These are phyloP conservation scores for Sylvilagus bachmani DNA, from an alignment of 2,113 vertebrate species.

Conservation along the genomic window DNA sequence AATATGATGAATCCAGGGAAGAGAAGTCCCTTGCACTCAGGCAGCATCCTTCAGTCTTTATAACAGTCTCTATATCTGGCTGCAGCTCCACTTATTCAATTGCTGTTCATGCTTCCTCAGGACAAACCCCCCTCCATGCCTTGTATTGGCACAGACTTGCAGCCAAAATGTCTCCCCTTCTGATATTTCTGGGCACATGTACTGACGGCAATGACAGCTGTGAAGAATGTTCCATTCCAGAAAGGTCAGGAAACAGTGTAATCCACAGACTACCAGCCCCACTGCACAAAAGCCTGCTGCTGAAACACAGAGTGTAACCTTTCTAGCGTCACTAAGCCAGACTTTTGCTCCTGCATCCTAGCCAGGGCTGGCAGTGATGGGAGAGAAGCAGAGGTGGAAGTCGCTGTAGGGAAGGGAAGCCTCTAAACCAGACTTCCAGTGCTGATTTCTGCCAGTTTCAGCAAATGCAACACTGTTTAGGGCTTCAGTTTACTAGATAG, in stretches of 20 bases:
- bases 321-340: conserved; percentile 80
- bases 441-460: neutral
- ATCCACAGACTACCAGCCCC: conserved; percentile 82
- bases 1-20: too few species aligned
- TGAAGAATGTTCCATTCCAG: conserved; percentile 85
- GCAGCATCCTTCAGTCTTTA: conserved; percentile 9
- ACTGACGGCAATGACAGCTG: conserved; percentile 85
- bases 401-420: neutral
- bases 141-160: conserved; percentile 68
- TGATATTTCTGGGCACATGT: conserved; percentile 83
- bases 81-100: conserved; percentile 74
- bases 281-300: conserved; percentile 78
- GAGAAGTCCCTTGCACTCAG: neutral
- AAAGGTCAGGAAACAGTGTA: conserved; percentile 87
- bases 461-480: neutral
- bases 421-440: neutral
- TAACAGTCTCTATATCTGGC: conserved; percentile 58
- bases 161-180: conserved; percentile 80
- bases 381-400: neutral
- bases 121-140: conserved; percentile 65
- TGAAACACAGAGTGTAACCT: conserved; percentile 88
- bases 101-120: conserved; percentile 77
- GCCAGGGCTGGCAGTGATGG: conserved; percentile 4
- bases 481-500: neutral
- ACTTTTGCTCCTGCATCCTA: conserved; percentile 60